Base-by-base conservation (phyloP, 2,888 invertebrate genomes). In the Hypsopygia costalis region DNA sequence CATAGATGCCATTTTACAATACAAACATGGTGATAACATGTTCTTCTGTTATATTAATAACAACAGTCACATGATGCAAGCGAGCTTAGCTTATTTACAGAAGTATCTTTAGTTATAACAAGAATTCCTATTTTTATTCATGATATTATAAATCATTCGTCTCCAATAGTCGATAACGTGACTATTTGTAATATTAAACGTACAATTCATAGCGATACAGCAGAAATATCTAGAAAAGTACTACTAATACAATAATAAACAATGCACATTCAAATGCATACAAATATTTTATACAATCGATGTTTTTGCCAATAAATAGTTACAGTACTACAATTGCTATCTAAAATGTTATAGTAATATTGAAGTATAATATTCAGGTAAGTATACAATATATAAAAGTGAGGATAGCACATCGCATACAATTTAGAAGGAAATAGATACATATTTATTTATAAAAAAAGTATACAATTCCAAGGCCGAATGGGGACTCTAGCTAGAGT, bases 221-320 rank as follows among this genome's bases (percentile, higher is more conserved):
- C 49, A 46, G 52, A 58, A 57, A 53, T 52, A 56, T 58, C 43
- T 46, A 46, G 34, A 46, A 52, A 52, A 38, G 39, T 35, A 52
- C 55, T 48, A 52, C 52, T 49, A 51, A 49, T 62, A 65, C 51
- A 66, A 59, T 55, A 46, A 49, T 43, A 34, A 43, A 42, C 36
- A 43, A 36, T 16, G 4, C 16, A 38, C 38, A 57, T 49, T 46
- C 43, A 55, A n/a, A 55, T 63, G 61, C 62, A 62, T 51, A 51
- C 51, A 62, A 55, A 47, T 52, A 52, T 58, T 44, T 21, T 51
- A 55, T 60, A 70, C 61, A 66, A 65, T 64, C 57, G 61, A 82
- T 83, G 83, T 81, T 70, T 82, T 85, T 86, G 86, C 86, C 87
- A 86, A 87, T 85, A 87, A 86, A 85, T 81, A 76, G 52, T n/a